These are phyloP conservation scores for Pseudonaja textilis DNA, from an alignment of 2,113 vertebrate genomes.

Conservation along the genomic window DNA sequence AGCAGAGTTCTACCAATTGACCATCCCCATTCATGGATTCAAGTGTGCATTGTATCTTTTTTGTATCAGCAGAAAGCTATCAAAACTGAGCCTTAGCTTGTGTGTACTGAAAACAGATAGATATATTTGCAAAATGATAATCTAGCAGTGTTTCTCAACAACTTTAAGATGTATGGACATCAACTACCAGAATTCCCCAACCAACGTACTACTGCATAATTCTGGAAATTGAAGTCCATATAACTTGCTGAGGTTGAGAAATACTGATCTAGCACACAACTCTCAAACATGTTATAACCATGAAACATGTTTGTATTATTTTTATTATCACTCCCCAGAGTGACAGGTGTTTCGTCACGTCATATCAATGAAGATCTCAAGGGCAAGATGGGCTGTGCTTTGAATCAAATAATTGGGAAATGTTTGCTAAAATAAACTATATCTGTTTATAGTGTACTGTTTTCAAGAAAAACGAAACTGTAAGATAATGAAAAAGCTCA, in stretches of 20 bases:
- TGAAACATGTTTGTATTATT: not conserved
- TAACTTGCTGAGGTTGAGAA: not conserved
- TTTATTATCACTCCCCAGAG: not conserved
- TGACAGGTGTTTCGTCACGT: not conserved
- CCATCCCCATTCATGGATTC: not conserved
- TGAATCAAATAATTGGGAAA: conserved; percentile 5
- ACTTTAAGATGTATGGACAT: not conserved
- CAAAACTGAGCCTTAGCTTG: not conserved
- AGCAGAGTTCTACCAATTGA: not conserved
- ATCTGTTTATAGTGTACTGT: not conserved
- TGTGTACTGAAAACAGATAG: not conserved
- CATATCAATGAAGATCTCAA: not conserved
- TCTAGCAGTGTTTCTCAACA: not conserved
- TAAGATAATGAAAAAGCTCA: not conserved
- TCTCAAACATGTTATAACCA: not conserved
- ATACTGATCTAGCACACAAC: not conserved
- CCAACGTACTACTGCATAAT: not conserved
- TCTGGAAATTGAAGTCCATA: not conserved
- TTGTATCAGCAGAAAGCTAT: not conserved
- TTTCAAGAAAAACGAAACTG: not conserved
- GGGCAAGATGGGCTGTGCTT: not conserved
- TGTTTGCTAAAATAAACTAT: not conserved
- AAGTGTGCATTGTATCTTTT: not conserved
- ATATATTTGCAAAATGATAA: not conserved
- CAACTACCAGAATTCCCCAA: not conserved